Percentiles rank a stretch among this genome's conserved stretches.
Evolutionary conservation across 2,797 vertebrate species (phyloP).

Genomic region (Simalia tracyae): DNA sequence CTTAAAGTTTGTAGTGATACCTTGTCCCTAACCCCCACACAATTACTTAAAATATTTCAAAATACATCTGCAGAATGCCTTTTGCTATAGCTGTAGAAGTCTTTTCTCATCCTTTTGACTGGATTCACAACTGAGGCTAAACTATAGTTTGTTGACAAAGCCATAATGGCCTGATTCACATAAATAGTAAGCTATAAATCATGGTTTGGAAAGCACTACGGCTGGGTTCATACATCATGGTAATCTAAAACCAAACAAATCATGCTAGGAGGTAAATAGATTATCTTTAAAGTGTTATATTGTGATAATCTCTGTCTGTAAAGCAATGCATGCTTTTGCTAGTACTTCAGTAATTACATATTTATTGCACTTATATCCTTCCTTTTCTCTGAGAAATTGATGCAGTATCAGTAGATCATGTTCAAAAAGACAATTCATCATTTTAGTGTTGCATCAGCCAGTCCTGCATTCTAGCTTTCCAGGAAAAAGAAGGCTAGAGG

Average conservation of each 20-base stretch:
- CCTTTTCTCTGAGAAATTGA: not conserved
- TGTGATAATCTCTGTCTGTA: not conserved
- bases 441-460: not conserved
- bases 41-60: not conserved
- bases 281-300: not conserved
- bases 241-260: not conserved
- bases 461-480: not conserved
- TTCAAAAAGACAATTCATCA: not conserved
- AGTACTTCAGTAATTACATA: not conserved
- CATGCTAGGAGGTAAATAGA: not conserved
- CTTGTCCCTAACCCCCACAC: not conserved
- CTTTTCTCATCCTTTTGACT: not conserved
- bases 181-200: not conserved
- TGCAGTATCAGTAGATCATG: not conserved
- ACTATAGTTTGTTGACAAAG: not conserved
- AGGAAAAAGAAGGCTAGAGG: not conserved
- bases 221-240: not conserved
- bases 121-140: not conserved
- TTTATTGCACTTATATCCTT: not conserved
- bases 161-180: not conserved
- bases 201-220: not conserved
- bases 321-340: not conserved
- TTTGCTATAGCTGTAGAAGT: not conserved
- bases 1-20: not conserved
- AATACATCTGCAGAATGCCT: not conserved